These are phyloP conservation scores for Cryptotis parvus DNA, from an alignment of 2,113 vertebrate genomes.

Conservation along the genomic window DNA sequence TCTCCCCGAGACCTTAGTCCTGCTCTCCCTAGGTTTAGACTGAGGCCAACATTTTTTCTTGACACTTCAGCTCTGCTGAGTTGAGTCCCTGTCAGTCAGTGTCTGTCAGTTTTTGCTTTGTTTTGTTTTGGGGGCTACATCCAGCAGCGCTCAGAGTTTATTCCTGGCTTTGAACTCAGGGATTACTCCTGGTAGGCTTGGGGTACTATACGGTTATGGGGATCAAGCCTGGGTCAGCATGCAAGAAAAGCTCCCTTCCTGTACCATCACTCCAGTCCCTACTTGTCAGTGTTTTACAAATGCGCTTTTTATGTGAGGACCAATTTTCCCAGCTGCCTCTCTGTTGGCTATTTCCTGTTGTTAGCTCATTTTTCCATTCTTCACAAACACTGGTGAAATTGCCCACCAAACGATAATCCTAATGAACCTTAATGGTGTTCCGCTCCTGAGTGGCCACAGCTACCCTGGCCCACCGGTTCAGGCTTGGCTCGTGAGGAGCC, in stretches of 20 bases:
- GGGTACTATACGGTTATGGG: too few relatives aligned
- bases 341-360: constrained; percentile 34
- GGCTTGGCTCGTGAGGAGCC: neutral
- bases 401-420: constrained; percentile 22
- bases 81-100: constrained; percentile 21
- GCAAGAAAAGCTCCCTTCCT: too few relatives aligned
- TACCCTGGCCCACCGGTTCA: neutral
- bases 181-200: too few relatives aligned
- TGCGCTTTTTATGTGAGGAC: neutral
- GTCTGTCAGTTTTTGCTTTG: neutral
- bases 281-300: neutral
- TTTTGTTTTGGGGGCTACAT: too few relatives aligned
- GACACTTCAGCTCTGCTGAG: neutral
- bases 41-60: neutral
- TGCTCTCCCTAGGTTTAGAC: neutral
- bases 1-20: neutral
- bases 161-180: too few relatives aligned
- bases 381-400: constrained; percentile 33
- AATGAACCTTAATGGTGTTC: neutral
- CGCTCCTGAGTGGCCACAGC: neutral
- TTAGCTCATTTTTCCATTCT: constrained; percentile 50
- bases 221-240: too few relatives aligned
- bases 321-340: constrained; percentile 66
- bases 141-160: too few relatives aligned
- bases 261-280: neutral